Conservation (phyloP, 2,888 invertebrate genomes). For the Parnassius glacialis region DNA sequence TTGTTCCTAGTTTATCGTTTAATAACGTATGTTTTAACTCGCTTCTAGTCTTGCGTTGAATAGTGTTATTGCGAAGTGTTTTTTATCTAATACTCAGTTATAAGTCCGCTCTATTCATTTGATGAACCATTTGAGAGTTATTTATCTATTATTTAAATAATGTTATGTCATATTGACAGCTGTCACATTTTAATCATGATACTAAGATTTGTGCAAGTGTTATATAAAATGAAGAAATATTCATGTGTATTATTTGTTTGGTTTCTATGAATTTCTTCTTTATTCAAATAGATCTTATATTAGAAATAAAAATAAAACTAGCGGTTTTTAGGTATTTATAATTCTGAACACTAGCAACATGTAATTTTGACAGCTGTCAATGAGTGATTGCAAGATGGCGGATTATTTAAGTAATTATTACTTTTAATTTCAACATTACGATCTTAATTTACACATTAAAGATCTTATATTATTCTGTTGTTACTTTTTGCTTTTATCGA, state of each 20-base stretch:
- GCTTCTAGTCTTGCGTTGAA: constrained; percentile 61
- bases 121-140: constrained; percentile 11
- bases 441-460: not conserved
- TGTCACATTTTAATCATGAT: constrained; percentile 1
- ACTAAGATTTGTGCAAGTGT: not conserved
- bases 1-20: constrained; percentile 14
- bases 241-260: too few species aligned
- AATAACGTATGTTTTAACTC: constrained; percentile 29
- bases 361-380: constrained; percentile 21
- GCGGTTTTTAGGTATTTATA: too few species aligned
- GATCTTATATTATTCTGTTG: constrained; percentile 27
- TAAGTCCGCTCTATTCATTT: constrained; percentile 32
- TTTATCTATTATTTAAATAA: not conserved
- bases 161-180: constrained; percentile 11
- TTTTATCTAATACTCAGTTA: constrained; percentile 51
- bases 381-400: constrained; percentile 7
- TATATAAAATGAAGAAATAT: too few species aligned
- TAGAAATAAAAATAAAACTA: too few species aligned
- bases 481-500: constrained; percentile 27
- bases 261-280: too few species aligned
- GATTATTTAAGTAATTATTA: constrained; percentile 1
- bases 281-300: too few species aligned
- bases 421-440: not conserved
- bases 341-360: too few species aligned
- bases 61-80: constrained; percentile 32